Evolutionary conservation across 2,113 vertebrate species (phyloP).

Genomic region (Toxostoma redivivum): DNA sequence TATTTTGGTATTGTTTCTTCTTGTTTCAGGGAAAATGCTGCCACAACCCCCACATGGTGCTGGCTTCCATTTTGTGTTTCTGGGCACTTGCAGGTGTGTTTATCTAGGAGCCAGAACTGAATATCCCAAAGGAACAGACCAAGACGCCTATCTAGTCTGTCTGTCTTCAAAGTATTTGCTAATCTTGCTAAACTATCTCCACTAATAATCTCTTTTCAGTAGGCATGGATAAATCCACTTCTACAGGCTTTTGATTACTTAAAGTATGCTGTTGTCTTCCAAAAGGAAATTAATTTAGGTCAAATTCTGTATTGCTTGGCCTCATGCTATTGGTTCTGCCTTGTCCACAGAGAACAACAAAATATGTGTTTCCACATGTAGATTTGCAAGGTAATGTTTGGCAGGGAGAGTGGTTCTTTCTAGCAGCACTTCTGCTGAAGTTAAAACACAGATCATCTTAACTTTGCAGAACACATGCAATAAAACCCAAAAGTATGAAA

Average conservation of each 20-base stretch:
- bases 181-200: neutral
- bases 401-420: neutral
- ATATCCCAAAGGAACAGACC: neutral
- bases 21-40: conserved; percentile 18
- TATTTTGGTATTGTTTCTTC: neutral
- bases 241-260: neutral
- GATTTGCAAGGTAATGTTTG: neutral
- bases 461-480: neutral
- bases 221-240: neutral
- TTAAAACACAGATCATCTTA: neutral
- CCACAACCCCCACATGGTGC: neutral
- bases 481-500: neutral
- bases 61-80: conserved; percentile 7
- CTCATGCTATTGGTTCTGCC: neutral
- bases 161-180: neutral
- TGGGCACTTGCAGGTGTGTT: neutral
- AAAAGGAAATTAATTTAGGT: neutral
- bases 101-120: neutral
- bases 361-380: neutral
- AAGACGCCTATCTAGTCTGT: neutral
- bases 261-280: neutral
- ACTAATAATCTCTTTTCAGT: neutral
- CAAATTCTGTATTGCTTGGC: neutral
- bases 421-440: neutral
- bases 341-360: neutral